Conservation (phyloP, 2,888 invertebrate genomes). For the Hirtodrosophila alboralis region DNA sequence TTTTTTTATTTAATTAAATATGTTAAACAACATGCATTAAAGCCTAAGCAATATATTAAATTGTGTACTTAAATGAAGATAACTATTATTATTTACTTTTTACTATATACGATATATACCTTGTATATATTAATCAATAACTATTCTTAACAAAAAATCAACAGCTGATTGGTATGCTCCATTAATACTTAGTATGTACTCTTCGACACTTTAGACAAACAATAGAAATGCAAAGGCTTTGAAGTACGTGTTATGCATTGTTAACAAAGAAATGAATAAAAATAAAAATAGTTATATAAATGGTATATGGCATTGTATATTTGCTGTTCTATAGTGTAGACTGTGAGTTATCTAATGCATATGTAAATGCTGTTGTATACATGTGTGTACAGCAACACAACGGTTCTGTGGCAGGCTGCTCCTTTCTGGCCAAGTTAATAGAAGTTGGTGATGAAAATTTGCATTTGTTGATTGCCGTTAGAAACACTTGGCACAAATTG, state of each 20-base stretch:
- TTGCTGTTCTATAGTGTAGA: conserved; percentile 7
- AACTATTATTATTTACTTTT: too few relatives aligned
- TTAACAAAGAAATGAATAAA: conserved; percentile 7
- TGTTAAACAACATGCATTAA: too few relatives aligned
- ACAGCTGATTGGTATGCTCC: conserved; percentile 40
- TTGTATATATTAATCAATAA: neutral
- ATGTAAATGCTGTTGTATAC: too few relatives aligned
- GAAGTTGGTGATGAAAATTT: conserved; percentile 35
- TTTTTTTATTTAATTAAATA: too few relatives aligned
- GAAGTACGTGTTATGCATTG: conserved; percentile 30
- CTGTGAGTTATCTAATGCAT: conserved; percentile 17
- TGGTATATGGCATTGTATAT: conserved; percentile 9
- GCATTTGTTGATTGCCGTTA: conserved; percentile 57
- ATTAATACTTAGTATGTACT: conserved; percentile 21
- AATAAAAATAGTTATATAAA: conserved; percentile 6
- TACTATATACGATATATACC: too few relatives aligned
- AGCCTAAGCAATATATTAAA: too few relatives aligned
- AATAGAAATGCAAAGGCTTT: conserved; percentile 34
- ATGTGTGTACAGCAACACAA: neutral
- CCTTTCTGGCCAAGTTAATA: conserved; percentile 14
- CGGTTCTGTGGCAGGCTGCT: conserved; percentile 7
- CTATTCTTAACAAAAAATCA: too few relatives aligned
- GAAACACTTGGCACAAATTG: conserved; percentile 45
- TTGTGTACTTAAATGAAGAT: too few relatives aligned
- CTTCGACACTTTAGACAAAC: conserved; percentile 14